A percentile compares a stretch with the other conserved stretches of the same genome.
Conservation (phyloP, 2,888 invertebrate species). For the Opisthograptis luteolata region DNA sequence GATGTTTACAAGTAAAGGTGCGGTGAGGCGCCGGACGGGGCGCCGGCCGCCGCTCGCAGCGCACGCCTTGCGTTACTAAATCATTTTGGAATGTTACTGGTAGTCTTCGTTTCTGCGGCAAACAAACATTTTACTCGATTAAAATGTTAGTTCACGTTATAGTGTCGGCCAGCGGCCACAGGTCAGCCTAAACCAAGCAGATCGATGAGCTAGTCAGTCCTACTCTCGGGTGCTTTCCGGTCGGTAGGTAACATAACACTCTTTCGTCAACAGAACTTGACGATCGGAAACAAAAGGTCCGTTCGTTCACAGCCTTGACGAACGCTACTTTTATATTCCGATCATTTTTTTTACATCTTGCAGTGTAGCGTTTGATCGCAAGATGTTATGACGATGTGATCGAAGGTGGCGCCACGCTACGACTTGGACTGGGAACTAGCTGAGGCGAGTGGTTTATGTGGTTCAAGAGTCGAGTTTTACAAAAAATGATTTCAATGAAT, state of each 20-base stretch:
- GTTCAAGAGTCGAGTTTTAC: no score
- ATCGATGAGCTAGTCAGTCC: background rate
- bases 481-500: no score
- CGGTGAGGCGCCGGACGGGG: slow-evolving; percentile 37
- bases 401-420: no score
- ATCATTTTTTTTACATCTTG: no score
- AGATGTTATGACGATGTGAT: no score
- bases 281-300: slow-evolving; percentile 9
- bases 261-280: no score
- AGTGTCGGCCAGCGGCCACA: slow-evolving; percentile 1
- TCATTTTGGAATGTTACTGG: slow-evolving; percentile 82
- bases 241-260: no score
- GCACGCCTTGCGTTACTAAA: slow-evolving; percentile 58
- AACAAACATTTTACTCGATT: slow-evolving; percentile 72
- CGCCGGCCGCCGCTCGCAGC: slow-evolving; percentile 42
- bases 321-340: no score
- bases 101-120: slow-evolving; percentile 80
- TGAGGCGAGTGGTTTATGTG: no score
- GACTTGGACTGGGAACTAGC: no score
- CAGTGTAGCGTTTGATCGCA: no score
- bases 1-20: slow-evolving; percentile 41
- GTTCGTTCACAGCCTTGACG: no score
- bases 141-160: slow-evolving; percentile 62
- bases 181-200: slow-evolving; percentile 33
- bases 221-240: slow-evolving; percentile 6